A percentile compares a stretch with the other conserved stretches of the same genome.
phyloP scores from a whole-genome alignment of 2,797 vertebrate species.

The Darevskia mixta region DNA sequence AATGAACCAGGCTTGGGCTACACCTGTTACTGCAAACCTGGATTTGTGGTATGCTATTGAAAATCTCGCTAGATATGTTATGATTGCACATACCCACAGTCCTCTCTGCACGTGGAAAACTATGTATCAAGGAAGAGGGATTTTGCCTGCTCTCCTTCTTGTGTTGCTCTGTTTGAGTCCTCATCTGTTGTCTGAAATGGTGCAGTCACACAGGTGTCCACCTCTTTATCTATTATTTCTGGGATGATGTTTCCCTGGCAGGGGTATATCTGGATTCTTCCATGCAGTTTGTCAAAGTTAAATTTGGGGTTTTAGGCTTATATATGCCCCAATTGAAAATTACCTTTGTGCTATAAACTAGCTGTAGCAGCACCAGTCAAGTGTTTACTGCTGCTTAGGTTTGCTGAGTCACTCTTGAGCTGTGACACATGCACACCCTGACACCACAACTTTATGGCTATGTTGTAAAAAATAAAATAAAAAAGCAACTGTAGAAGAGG shows the following conservation, averaged over 20 bases:
- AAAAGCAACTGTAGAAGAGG: too few species aligned
- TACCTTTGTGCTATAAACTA: too few species aligned
- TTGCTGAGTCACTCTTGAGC: neutral
- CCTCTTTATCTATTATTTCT: neutral
- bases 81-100: neutral
- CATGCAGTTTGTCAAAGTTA: neutral
- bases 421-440: too few species aligned
- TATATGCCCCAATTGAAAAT: too few species aligned
- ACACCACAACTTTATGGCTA: too few species aligned
- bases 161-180: neutral
- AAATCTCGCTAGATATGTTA: neutral
- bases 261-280: neutral
- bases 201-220: too few species aligned
- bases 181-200: neutral
- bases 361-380: neutral
- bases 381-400: neutral
- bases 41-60: slow-evolving; percentile 84
- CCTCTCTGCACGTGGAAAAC: neutral
- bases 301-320: neutral
- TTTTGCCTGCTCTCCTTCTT: neutral
- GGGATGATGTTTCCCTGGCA: neutral
- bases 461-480: too few species aligned
- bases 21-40: slow-evolving; percentile 87
- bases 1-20: slow-evolving; percentile 85
- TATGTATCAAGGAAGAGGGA: neutral